Evolutionary conservation across 1,140 invertebrate genomes (phyloP), one percentile per base, ranked within the genome.

Genomic region (Trichonephila clavata): DNA sequence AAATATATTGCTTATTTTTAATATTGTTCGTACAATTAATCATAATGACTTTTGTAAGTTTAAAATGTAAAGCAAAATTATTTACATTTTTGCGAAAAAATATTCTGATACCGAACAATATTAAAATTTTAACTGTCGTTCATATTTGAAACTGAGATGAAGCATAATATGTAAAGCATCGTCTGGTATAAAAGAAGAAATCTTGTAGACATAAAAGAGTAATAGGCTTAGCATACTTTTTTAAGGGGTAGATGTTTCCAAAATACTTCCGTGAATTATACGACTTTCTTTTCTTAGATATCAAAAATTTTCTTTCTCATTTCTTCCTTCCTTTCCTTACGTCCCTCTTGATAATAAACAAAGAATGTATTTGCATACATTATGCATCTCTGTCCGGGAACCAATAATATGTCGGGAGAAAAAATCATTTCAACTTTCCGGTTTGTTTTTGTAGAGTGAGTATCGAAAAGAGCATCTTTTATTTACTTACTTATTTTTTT

Each of bases 301-400:
- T 86, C 32, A 21, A 61, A 63, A 71, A 57, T 88, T 63, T 50
- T 21, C 59, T 86, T 86, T 60, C 50, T 61, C 57, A 86, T 86
- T 88, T 68, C 63, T 43, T 88, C n/a, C 14, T 18, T 88, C 27
- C 21, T 71, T 21, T 87, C n/a, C 60, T 57, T 68, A 50, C 43
- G 32, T 63, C 60, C 24, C 86, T 88, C 60, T 50, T 68, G 63
- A 88, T 68, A 88, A 68, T 88, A 88, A 88, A 88, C 86, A 88
- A 68, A 68, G 86, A 68, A 24, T 88, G 20, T 43, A 88, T 88
- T 88, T 88, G 86, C 86, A 88, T 88, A 88, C 59, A 88, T 88
- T 88, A 88, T 88, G 60, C 61, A 32, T 8, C 16, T 14, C 20
- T 59, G 43, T 83, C n/a, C 50, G 16, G 81, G 50, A 57, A 59